Base-by-base conservation (phyloP, 1,140 invertebrate genomes). In the Psix sp. region DNA sequence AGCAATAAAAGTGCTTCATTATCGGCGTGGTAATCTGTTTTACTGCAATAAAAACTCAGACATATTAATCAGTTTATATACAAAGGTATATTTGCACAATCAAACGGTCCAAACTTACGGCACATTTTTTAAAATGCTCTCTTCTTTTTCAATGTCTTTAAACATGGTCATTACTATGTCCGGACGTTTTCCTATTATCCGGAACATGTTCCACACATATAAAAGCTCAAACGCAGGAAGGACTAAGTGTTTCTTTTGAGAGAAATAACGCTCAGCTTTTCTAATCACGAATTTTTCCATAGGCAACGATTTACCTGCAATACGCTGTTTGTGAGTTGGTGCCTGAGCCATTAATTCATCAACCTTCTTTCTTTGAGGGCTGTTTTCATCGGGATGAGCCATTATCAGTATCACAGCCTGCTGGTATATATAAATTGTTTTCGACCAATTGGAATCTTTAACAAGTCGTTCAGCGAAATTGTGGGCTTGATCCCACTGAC, bases 201-300 rank as follows among this genome's bases (percentile, higher is more conserved):
- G 92, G 83, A 98, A 97, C 71, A 95, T 90, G 88, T 98, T 98
- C 96, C 96, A 98, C 0, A 98, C 88, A 80, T 95, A 98, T 76
- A 98, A 90, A 46, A 98, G 88, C 86, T 99, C 97, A 63, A 96
- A 88, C 16, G 92, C 92, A 7, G 97, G 96, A 42, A 98, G 87
- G 3, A 94, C 85, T 26, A 99, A 87, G 31, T 86, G 87, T 17
- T 93, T 90, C 35, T 92, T 91, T 86, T 96, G 94, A 24, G 90
- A 88, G 67, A 91, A 90, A 85, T 93, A 97, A 42, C 95, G 89
- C 52, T 92, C 90, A 13, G 94, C 90, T 80, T 96, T 96, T 79
- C 92, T 94, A 6, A 96, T 90, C 24, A 94, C 93, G 88, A 98
- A 99, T 80, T 99, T 99, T 84, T 99, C 97, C 90, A 98, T 94